Conservation (phyloP, 2,113 vertebrate genomes). For the Petrocephalus microphthalmus region DNA sequence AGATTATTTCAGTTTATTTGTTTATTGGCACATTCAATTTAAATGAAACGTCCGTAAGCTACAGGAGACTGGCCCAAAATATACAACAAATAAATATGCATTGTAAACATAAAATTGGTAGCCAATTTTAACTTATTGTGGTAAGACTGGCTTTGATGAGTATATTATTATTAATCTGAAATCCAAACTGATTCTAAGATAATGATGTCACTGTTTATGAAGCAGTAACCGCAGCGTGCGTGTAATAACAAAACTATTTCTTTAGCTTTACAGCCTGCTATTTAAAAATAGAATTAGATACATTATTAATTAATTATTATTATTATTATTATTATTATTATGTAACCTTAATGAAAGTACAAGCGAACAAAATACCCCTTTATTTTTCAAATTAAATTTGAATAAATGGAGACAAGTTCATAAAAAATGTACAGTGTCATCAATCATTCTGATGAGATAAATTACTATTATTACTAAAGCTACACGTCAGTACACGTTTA, state of each 20-base stretch:
- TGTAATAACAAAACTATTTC: not conserved
- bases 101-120: not conserved
- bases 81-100: not conserved
- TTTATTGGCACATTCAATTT: not conserved
- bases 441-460: not conserved
- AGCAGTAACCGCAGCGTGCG: not conserved
- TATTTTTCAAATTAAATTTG: not conserved
- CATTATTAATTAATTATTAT: not conserved
- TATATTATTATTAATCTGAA: slow-evolving; percentile 2
- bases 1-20: not conserved
- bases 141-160: not conserved
- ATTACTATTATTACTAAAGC: slow-evolving; percentile 3
- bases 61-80: not conserved
- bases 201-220: not conserved
- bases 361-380: not conserved
- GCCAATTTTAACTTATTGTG: not conserved
- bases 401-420: not conserved
- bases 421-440: not conserved
- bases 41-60: not conserved
- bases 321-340: not conserved
- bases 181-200: not conserved
- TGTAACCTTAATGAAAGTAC: not conserved
- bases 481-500: not conserved
- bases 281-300: not conserved
- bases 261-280: not conserved